Evolutionary conservation across 2,113 vertebrate genomes (phyloP), one percentile per base, ranked within the genome.

Genomic region (Toxotes jaculatrix): DNA sequence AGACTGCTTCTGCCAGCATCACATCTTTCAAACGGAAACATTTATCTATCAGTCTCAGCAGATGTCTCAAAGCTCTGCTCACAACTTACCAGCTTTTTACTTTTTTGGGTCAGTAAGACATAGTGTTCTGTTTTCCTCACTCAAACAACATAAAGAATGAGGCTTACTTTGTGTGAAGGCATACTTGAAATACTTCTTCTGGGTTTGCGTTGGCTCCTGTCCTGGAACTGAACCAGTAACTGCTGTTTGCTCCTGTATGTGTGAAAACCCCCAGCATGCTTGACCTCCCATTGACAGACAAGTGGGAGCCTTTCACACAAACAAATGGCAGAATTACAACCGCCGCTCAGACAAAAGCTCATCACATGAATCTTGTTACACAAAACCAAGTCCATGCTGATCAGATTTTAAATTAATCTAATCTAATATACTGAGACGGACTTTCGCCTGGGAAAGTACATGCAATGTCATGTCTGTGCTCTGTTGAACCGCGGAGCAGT

Each of bases 201-300:
- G 34, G 66, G 75, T 84, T 84, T 87, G 69, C 65, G 4, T 79
- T 77, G 80, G 72, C 77, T 76, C 65, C 82, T 65, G 89, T 86
- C 81, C 79, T 86, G 79, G 82, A 72, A n/a, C 32, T 45, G 65
- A 77, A 67, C 71, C 84, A 72, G 77, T 59, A 32, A 32, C 64
- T 76, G 62, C 80, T 84, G 89, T 88, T 85, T 77, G 76, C 79
- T 84, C 77, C 81, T 61, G 73, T 63, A 68, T 0, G 55, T 71
- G 89, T 74, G 82, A 90, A 91, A 88, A 72, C 45, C 63, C 63
- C 72, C 80, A 47, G 67, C 78, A 53, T 78, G 85, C 84, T 82
- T 87, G 82, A 88, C 88, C 86, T 84, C 88, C 83, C 63, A 42
- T 13, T 80, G 86, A 82, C 84, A 84, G 86, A 87, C 91, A 68